Base-by-base conservation (phyloP, 2,113 vertebrate genomes). In the Nothobranchius kuhntae region DNA sequence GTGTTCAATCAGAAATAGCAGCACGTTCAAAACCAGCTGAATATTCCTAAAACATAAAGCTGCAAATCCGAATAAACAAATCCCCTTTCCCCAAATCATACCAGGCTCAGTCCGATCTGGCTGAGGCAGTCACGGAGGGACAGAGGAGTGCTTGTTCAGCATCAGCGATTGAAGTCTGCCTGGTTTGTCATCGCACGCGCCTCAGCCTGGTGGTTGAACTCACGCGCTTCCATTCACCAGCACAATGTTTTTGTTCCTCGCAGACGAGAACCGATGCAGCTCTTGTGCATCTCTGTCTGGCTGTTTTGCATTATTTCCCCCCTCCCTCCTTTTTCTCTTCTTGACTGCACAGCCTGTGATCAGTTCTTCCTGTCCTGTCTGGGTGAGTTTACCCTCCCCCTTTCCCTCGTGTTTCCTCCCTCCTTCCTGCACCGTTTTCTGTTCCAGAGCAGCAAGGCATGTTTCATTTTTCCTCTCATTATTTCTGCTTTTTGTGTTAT, bases 351-450 rank as follows among this genome's bases (percentile, higher is more conserved):
- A 56, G 57, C 60, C 68, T 86, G 83, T 83, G 75, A 73, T 70
- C 65, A 73, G 64, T 76, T 75, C 71, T 81, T 89, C 76, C 82
- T 87, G 21, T 21, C 21, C 83, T 75, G 85, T 82, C 82, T 80
- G 83, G 81, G 82, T 89, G 77, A 86, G 86, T 86, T 90, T 86
- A 83, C 85, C 90, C 86, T 86, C 86, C 90, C 89, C 91, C 76
- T 53, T 46, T 73, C 66, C 71, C 52, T 75, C 73, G 53, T 73
- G 81, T 77, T 78, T 88, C 75, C 72, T 75, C 73, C 80, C 61
- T 54, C 64, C 66, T 79, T 68, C 78, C 60, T 60, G 65, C 47
- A 61, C 54, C 68, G 75, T 74, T 79, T 76, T 87, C 78, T 13
- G 71, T 87, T 74, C 73, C 47, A 75, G 78, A 74, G 79, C 77